phyloP scores from a whole-genome alignment of 2,888 invertebrate species.

The Andrena camellia region DNA sequence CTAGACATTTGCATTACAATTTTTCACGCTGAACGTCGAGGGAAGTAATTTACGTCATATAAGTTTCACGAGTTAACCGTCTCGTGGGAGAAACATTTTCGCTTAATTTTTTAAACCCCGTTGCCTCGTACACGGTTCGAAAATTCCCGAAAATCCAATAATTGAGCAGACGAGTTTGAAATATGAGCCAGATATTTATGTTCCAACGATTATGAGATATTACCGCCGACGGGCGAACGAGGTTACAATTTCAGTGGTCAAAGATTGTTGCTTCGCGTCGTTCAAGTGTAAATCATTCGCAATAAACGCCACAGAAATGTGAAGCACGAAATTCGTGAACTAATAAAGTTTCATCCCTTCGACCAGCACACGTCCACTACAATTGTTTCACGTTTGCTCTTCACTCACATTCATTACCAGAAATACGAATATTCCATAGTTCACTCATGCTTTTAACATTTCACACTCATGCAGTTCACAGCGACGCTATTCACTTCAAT shows the following conservation, averaged over 20 bases:
- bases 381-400: too few relatives aligned
- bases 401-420: too few relatives aligned
- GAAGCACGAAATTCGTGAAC: conserved; percentile 13
- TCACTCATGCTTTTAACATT: too few relatives aligned
- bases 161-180: conserved; percentile 30
- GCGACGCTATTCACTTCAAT: too few relatives aligned
- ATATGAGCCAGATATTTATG: conserved; percentile 27
- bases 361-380: too few relatives aligned
- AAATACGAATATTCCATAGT: too few relatives aligned
- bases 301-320: conserved; percentile 17
- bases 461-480: too few relatives aligned
- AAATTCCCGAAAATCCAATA: conserved; percentile 33
- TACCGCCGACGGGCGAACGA: conserved; percentile 23
- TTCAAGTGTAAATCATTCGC: conserved; percentile 27
- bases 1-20: neutral
- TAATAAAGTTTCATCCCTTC: neutral
- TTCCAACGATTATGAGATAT: conserved; percentile 31
- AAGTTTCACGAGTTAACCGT: neutral
- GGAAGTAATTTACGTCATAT: neutral
- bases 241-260: conserved; percentile 36
- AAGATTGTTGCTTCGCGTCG: conserved; percentile 36
- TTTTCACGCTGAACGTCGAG: neutral
- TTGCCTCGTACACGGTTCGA: neutral
- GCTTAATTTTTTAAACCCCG: neutral
- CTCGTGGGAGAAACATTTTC: neutral